Evolutionary conservation across 2,797 vertebrate genomes (phyloP), one percentile per base, ranked within the genome.

Genomic region (Cyprinella venusta): DNA sequence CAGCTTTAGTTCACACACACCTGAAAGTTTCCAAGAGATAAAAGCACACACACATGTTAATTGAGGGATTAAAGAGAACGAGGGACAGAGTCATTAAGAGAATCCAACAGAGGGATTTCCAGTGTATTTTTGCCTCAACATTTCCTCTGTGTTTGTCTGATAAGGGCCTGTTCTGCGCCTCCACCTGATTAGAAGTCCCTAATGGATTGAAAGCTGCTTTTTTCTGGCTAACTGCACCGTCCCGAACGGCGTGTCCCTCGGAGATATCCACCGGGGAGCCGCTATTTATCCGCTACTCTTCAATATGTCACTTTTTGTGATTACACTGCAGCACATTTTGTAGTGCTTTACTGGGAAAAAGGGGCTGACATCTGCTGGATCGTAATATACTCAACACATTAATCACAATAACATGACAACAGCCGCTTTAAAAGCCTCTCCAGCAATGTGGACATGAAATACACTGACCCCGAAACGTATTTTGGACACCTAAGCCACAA

Each of bases 211-310:
- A 84, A 89, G 70, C 24, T 21, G 54, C n/a, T 24, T 79, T 86
- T 85, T 88, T 91, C 89, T 86, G 90, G 69, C 86, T 90, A 88
- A 87, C 64, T 88, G 91, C 88, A 84, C 82, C 67, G 77, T 83
- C 89, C 83, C 88, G 87, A 90, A 90, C 76, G 9, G 50, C 79
- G 82, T 63, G 87, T 78, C 84, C 84, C 72, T 86, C 79, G n/a
- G 69, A 86, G 86, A 84, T 84, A 69, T 84, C 86, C 88, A 87
- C 89, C 33, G 24, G 88, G 87, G 90, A 88, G 79, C 75, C 10
- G 72, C 83, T 84, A 80, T 56, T 88, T 84, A 89, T 71, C 52
- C 33, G 45, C 69, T 79, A 21, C 19, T 86, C 56, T 84, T 72
- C 76, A 40, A 64, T 79, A 70, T 83, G 77, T 79, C 64, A 42